Evolutionary conservation across 2,113 vertebrate genomes (phyloP), one percentile per base, ranked within the genome.

Genomic region (Tricholaema leucomelas): DNA sequence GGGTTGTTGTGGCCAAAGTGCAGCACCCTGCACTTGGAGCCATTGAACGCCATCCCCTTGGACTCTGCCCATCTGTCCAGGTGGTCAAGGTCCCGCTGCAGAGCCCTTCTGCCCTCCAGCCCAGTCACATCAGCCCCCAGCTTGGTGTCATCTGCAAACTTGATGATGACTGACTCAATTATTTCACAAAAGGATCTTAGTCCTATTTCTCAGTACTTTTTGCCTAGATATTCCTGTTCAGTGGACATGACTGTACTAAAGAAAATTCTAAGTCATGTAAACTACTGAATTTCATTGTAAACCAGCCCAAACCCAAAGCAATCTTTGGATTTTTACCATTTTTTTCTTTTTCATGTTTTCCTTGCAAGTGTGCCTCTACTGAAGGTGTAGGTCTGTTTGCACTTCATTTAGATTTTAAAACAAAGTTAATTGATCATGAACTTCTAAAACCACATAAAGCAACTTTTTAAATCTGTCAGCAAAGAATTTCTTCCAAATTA

Each of bases 161-260:
- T n/a, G n/a, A n/a, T n/a, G n/a, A n/a, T n/a, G n/a, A n/a, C n/a
- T n/a, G n/a, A n/a, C n/a, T n/a, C n/a, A n/a, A n/a, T n/a, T n/a
- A n/a, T 83, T 91, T 67, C 59, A 58, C 17, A 67, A 56, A 71
- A 52, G 16, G 10, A 67, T 69, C 58, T 77, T 77, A 1, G 3
- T 12, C 77, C 5, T 16, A 35, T 42, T 8, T 81, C 33, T 35
- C 6, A 1, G 1, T 58, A n/a, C 38, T 67, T 91, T 77, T 46
- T 50, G 13, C 50, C 20, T 58, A 60, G 23, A 14, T n/a, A 18
- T 44, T 55, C 0, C 17, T 46, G 2, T 72, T 86, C 0, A 0
- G 24, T 0, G 0, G 12, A 40, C 0, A 0, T 56, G 31, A 23
- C 31, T 73, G 16, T 44, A 44, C 27, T 84, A 33, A 69, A 74